Evolutionary conservation across 2,797 vertebrate species (phyloP).

Genomic region (Bovichtus variegatus): DNA sequence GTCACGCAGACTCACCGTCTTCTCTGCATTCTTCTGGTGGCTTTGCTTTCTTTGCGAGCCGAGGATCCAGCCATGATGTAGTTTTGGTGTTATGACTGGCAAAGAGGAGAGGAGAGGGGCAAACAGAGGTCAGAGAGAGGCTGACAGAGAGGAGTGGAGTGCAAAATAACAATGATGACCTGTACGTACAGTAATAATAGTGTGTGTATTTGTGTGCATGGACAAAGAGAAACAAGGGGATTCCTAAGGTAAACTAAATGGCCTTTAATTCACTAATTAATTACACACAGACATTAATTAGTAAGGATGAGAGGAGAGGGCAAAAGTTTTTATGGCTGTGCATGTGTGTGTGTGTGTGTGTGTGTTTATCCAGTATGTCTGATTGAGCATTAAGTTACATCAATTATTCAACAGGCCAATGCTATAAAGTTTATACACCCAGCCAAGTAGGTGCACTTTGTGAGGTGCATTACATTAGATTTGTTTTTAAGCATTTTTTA

Average conservation of each 20-base stretch:
- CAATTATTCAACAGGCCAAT: conserved; percentile 63
- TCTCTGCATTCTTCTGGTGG: conserved; percentile 99
- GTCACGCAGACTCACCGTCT: conserved; percentile 90
- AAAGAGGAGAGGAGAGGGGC: conserved; percentile 13
- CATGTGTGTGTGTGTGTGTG: neutral
- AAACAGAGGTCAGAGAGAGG: conserved; percentile 46
- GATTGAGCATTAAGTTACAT: conserved; percentile 58
- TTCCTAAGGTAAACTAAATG: conserved; percentile 84
- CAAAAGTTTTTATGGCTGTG: conserved; percentile 83
- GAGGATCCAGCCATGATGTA: conserved; percentile 99
- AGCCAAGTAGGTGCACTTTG: conserved; percentile 4
- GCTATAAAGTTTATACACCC: conserved; percentile 43
- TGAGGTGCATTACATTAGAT: conserved; percentile 14
- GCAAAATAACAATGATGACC: conserved; percentile 39
- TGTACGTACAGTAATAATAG: neutral
- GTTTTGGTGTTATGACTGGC: conserved; percentile 99
- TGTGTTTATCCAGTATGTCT: conserved; percentile 12
- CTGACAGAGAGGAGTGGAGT: conserved; percentile 33
- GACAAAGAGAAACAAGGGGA: conserved; percentile 42
- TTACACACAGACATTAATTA: conserved; percentile 91
- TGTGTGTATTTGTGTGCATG: conserved; percentile 4
- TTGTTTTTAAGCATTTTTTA: conserved; percentile 21
- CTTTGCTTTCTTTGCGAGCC: conserved; percentile 98
- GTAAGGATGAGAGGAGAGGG: conserved; percentile 88
- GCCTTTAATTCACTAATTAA: conserved; percentile 93